Base-by-base conservation (phyloP, 2,113 vertebrate species). In the Acanthochromis polyacanthus region DNA sequence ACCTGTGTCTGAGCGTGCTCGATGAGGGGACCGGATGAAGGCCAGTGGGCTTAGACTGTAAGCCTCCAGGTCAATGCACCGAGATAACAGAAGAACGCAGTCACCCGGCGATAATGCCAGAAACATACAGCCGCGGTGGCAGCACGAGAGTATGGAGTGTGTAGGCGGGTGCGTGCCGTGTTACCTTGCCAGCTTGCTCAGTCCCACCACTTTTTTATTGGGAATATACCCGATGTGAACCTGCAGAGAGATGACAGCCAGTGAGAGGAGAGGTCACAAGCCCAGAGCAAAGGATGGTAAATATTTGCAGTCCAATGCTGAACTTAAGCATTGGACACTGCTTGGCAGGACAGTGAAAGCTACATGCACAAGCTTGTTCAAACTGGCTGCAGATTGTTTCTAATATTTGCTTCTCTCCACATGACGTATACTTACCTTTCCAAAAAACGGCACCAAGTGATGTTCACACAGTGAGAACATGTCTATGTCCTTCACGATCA, bases 391-490 rank as follows among this genome's bases (percentile, higher is more conserved):
- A 15, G 14, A 3, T 43, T 43, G 12, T 43, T 43, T 43, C 14
- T 14, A 43, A 8, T 10, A 51, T 51, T 1, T 55, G 20, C n/a
- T 25, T 22, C 30, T 16, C 38, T 64, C 17, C 52, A 52, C 6
- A 71, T 10, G 28, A 30, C 45, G 25, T 11, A 60, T 4, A 40
- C 80, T 78, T 89, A 95, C 95, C 75, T 93, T 95, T 45, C 91
- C 95, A 65, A 95, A 96, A 73, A 96, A 96, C 20, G 93, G 94
- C 68, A 96, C 90, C 82, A 96, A 72, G 66, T 96, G 93, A 87
- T 96, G 94, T 75, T 96, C 95, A 74, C 90, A 95, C 43, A 95
- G 90, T 3, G 93, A 96, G 69, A 95, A 94, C 91, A 94, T 89
- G 65, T 95, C 95, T 56, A 93, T 96, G 83, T 94, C 94, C 71